Conservation (phyloP, 1,140 invertebrate genomes). For the Zaprionus inermis region DNA sequence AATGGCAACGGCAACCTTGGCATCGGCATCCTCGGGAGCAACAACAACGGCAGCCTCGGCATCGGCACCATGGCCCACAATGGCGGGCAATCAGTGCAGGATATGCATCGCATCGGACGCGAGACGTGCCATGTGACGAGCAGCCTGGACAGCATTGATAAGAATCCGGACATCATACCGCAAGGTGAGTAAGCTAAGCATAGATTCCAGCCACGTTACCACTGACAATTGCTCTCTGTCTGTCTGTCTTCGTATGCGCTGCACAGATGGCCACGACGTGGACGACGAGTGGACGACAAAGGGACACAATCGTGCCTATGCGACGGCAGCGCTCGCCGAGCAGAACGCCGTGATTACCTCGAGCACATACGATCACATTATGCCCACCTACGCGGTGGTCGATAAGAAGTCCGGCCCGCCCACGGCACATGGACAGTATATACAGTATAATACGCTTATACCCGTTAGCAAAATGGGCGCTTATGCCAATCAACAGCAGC, state of each 20-base stretch:
- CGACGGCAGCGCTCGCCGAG: constrained; percentile 80
- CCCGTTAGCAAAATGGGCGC: constrained; percentile 83
- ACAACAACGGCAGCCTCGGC: constrained; percentile 66
- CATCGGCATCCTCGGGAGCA: constrained; percentile 70
- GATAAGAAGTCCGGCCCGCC: constrained; percentile 74
- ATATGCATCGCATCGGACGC: constrained; percentile 80
- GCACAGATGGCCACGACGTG: constrained; percentile 79
- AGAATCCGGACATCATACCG: constrained; percentile 92
- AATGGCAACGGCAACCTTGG: constrained; percentile 66
- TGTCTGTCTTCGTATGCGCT: neutral
- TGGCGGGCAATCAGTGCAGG: constrained; percentile 82
- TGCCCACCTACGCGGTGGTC: constrained; percentile 82
- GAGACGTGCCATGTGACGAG: constrained; percentile 85
- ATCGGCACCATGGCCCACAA: constrained; percentile 62
- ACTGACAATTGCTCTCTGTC: constrained; percentile 16
- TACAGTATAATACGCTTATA: constrained; percentile 83
- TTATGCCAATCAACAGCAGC: constrained; percentile 77
- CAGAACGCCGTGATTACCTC: constrained; percentile 83
- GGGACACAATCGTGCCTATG: constrained; percentile 79
- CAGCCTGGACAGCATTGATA: constrained; percentile 88
- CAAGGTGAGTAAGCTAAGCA: constrained; percentile 85
- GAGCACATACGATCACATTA: constrained; percentile 81
- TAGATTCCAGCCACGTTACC: neutral
- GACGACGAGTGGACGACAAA: constrained; percentile 83
- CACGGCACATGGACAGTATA: constrained; percentile 70